These are phyloP conservation scores for Molothrus aeneus DNA, from an alignment of 2,797 vertebrate genomes.

Conservation along the genomic window DNA sequence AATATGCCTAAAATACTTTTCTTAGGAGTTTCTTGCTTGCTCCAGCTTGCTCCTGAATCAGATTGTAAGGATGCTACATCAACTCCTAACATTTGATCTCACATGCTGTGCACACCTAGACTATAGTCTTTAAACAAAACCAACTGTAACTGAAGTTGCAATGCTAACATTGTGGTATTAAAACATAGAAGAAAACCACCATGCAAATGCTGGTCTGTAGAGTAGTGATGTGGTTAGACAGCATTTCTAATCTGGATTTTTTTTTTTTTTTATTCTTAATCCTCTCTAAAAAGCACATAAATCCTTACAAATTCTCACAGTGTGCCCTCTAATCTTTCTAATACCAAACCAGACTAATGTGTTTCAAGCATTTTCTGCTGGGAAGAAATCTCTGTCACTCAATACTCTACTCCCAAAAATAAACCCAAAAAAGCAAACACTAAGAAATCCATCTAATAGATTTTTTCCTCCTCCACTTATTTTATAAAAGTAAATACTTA, in stretches of 20 bases:
- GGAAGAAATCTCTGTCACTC: slow-evolving; percentile 34
- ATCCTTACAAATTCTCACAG: slow-evolving; percentile 70
- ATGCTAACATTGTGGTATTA: neutral
- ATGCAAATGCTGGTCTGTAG: neutral
- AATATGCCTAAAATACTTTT: neutral
- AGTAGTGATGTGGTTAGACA: slow-evolving; percentile 18
- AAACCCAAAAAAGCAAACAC: slow-evolving; percentile 12
- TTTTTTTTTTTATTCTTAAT: slow-evolving; percentile 54
- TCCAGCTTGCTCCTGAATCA: neutral
- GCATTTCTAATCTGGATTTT: slow-evolving; percentile 36
- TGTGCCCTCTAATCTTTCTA: slow-evolving; percentile 61
- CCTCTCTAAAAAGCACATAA: slow-evolving; percentile 55
- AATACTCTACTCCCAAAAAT: slow-evolving; percentile 26
- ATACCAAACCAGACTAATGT: slow-evolving; percentile 40
- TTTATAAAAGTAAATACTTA: slow-evolving; percentile 16
- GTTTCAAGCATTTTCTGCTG: slow-evolving; percentile 50
- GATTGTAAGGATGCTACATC: neutral
- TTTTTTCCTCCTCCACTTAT: neutral
- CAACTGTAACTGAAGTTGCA: neutral
- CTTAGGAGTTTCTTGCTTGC: neutral
- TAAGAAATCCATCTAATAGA: neutral
- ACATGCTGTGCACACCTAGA: neutral
- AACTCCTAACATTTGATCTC: neutral
- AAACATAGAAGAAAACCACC: slow-evolving; percentile 13
- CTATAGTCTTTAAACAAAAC: slow-evolving; percentile 3